Percentiles rank a stretch among this genome's conserved stretches.
Conservation (phyloP, 64 coral and sea anemone species). For the Actinia tenebrosa region DNA sequence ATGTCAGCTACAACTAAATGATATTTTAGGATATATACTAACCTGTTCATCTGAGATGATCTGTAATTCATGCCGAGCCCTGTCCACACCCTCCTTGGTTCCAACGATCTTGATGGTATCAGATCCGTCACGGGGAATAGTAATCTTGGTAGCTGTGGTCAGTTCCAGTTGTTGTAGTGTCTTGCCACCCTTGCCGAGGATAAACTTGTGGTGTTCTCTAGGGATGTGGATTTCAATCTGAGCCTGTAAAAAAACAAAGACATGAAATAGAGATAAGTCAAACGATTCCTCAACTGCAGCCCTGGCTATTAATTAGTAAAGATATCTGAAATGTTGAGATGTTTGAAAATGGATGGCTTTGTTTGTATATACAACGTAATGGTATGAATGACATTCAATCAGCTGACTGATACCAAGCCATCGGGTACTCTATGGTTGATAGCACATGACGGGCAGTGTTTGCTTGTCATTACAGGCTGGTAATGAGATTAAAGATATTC, state of each 20-base stretch:
- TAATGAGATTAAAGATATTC: too few relatives aligned
- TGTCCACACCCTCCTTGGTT: slow-evolving; percentile 94
- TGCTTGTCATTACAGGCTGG: too few relatives aligned
- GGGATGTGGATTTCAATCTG: slow-evolving; percentile 81
- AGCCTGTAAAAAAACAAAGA: slow-evolving; percentile 50
- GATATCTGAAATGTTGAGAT: too few relatives aligned
- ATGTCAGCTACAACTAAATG: too few relatives aligned
- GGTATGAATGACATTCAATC: too few relatives aligned
- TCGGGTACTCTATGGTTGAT: too few relatives aligned
- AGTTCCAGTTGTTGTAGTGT: slow-evolving; percentile 77
- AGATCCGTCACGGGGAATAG: slow-evolving; percentile 84
- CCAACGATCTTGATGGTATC: slow-evolving; percentile 80
- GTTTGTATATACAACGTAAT: too few relatives aligned
- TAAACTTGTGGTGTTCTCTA: slow-evolving; percentile 92
- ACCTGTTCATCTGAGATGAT: slow-evolving; percentile 94
- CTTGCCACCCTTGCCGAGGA: slow-evolving; percentile 96
- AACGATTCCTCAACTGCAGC: too few relatives aligned
- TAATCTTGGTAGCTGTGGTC: slow-evolving; percentile 90
- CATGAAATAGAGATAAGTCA: background rate
- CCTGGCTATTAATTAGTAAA: too few relatives aligned
- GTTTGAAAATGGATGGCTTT: too few relatives aligned
- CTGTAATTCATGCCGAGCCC: slow-evolving; percentile 91
- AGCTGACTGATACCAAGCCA: too few relatives aligned
- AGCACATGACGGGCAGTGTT: too few relatives aligned
- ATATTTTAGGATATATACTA: background rate